These are phyloP conservation scores for Meloidogyne hapla DNA, from an alignment of 1,140 invertebrate species.

Conservation along the genomic window DNA sequence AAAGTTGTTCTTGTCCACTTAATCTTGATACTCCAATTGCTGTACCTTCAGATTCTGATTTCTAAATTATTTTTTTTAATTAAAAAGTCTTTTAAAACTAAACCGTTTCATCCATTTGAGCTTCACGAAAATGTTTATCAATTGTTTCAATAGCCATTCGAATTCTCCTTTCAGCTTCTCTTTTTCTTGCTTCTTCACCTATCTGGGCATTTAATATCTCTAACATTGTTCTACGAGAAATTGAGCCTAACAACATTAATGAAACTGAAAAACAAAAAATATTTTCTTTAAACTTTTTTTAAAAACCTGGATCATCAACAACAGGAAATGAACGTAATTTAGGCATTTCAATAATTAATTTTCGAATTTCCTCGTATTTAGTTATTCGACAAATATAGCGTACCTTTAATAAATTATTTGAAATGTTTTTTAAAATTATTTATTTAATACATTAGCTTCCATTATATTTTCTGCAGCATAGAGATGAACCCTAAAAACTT, in stretches of 20 bases:
- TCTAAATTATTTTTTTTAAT: not conserved
- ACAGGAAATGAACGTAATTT: slow-evolving; percentile 58
- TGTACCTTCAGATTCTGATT: slow-evolving; percentile 5
- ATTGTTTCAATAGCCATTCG: slow-evolving; percentile 59
- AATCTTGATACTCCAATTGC: not conserved
- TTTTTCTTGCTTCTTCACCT: slow-evolving; percentile 57
- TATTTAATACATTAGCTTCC: slow-evolving; percentile 24
- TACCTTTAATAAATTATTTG: slow-evolving; percentile 45
- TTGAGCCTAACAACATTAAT: slow-evolving; percentile 60
- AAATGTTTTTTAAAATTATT: not conserved
- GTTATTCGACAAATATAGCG: slow-evolving; percentile 50
- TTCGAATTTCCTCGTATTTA: slow-evolving; percentile 55
- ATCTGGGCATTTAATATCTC: slow-evolving; percentile 56
- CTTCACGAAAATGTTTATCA: slow-evolving; percentile 57
- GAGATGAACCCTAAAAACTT: slow-evolving; percentile 53
- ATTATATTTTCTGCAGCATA: slow-evolving; percentile 61
- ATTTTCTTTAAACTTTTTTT: not conserved
- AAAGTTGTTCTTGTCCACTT: not conserved
- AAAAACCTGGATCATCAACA: slow-evolving; percentile 52
- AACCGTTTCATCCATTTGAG: slow-evolving; percentile 16
- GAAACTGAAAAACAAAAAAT: slow-evolving; percentile 47
- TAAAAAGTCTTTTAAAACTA: not conserved
- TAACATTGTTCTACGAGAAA: slow-evolving; percentile 51
- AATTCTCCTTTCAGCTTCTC: slow-evolving; percentile 57
- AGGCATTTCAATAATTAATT: slow-evolving; percentile 54